Conservation (phyloP, 2,113 vertebrate genomes). For the Tetrao urogallus region DNA sequence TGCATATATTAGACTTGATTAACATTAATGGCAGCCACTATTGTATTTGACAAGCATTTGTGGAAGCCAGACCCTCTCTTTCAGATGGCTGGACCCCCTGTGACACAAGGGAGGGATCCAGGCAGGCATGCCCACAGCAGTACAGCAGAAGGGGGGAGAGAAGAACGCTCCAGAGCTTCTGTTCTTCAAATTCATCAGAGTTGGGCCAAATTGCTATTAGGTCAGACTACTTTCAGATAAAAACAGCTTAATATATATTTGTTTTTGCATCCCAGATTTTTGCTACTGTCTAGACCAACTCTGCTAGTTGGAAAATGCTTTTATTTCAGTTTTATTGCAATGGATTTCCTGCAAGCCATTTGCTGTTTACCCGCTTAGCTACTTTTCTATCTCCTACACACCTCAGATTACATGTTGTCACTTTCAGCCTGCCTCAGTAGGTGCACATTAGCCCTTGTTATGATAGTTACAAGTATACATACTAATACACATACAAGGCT, state of each 20-base stretch:
- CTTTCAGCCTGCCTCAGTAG: neutral
- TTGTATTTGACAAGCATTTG: neutral
- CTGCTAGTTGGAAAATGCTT: neutral
- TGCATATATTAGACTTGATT: neutral
- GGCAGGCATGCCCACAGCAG: neutral
- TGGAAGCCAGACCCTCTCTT: neutral
- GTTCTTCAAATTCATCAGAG: neutral
- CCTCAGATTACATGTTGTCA: neutral
- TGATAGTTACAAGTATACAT: neutral
- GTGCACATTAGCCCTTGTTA: neutral
- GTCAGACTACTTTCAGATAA: neutral
- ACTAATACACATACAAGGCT: neutral
- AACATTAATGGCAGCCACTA: neutral
- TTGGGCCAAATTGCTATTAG: neutral
- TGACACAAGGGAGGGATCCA: neutral
- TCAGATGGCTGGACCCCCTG: neutral
- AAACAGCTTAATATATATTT: neutral
- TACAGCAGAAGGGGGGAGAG: neutral
- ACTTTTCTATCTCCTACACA: neutral
- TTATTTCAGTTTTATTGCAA: neutral
- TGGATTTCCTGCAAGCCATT: neutral
- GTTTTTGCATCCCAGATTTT: neutral
- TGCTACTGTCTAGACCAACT: neutral
- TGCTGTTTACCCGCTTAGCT: neutral
- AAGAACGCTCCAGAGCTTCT: neutral